Base-by-base conservation (phyloP, 2,113 vertebrate genomes). In the Orcinus orca region DNA sequence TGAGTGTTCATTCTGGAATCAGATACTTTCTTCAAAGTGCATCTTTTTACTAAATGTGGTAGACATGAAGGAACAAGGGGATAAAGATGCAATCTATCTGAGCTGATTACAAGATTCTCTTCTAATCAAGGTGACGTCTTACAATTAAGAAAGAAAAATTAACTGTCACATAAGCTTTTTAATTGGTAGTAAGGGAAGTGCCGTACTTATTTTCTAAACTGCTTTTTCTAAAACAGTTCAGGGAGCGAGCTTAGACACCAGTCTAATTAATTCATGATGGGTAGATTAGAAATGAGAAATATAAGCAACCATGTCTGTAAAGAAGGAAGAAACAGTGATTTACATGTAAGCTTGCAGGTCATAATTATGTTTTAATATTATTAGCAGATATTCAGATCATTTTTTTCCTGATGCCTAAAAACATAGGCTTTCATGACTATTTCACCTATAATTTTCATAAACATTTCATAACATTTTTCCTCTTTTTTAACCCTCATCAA, bases 251-350 rank as follows among this genome's bases (percentile, higher is more conserved):
- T 62, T 65, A 90, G 62, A 73, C 53, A n/a, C 31, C 4, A 73
- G 1, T 65, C 8, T 33, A 55, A 41, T 58, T 95, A 79, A 31
- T 90, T 94, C 88, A 67, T 80, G 81, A 79, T 96, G 47, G 6
- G 12, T 82, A 14, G 36, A 31, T 77, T 89, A 58, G 38, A 97
- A 94, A 63, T 71, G 38, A 82, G 21, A 95, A 96, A 79, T 90
- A 44, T 14, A 62, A 84, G 6, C 14, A 97, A 63, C 17, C 5
- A 15, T 81, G n/a, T 60, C 58, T 71, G 53, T 79, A 73, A 92
- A 71, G 67, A 74, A 88, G 58, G 58, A 53, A 55, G 58, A 82
- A 26, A 2, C n/a, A 60, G 13, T 88, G 29, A 88, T 89, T 93
- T 93, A 50, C 31, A 68, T 73, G 29, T 68, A 68, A 65, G 18